Base-by-base conservation (phyloP, 1,140 invertebrate species). In the Thrips palmi region DNA sequence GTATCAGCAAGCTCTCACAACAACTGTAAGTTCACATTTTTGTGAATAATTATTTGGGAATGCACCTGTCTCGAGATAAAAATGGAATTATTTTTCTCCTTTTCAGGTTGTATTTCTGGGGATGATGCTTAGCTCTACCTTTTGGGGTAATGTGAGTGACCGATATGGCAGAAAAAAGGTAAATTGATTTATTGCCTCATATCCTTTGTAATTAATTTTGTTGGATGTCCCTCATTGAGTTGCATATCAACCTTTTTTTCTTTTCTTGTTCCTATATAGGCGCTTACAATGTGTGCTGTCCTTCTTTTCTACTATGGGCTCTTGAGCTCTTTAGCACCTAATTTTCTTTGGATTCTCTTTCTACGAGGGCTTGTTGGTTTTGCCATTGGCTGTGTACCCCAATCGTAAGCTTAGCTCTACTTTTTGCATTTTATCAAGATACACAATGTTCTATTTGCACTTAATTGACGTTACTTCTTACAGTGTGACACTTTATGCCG, bases 81-180 rank as follows among this genome's bases (percentile, higher is more conserved):
- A 37, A 6, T 23, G n/a, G 11, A 3, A 25, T 12, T 20, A 4
- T 40, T 43, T 37, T 44, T 24, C 41, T 45, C 44, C 45, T 53
- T 67, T 68, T 41, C 53, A 88, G 83, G 68, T 88, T 42, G 88
- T 94, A 3, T 93, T 93, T 60, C 59, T 84, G 53, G 89, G 91
- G 37, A 97, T 96, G 91, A 93, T 97, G 87, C 56, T 92, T 14
- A 91, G 87, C 53, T 88, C 87, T 10, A 83, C 85, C 44, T 84
- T 94, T 58, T 97, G 91, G 91, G 88, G 85, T 10, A 87, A 85
- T 56, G 65, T 96, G 22, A 92, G 85, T 63, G 89, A 96, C 54
- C 72, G 81, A 54, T 94, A 92, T 67, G 91, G 91, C 17, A 65
- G 89, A 42, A 85, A 86, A 64, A 74, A 72, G 49, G 83, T 85